Evolutionary conservation across 2,888 invertebrate species (phyloP).

Genomic region (Polylopha cassiicola): DNA sequence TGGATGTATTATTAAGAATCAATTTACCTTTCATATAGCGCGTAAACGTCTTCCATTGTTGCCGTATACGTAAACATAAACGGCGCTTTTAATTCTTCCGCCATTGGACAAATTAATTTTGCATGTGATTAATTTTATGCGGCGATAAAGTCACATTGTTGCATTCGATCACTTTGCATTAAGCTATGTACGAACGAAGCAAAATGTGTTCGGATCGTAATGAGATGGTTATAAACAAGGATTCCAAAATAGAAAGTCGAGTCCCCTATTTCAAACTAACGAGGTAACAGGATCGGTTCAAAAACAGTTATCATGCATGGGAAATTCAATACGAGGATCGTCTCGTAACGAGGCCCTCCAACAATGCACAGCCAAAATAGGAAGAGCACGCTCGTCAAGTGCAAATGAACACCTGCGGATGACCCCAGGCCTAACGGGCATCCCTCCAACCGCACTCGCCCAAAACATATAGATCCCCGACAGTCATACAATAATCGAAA

Average conservation of each 20-base stretch:
- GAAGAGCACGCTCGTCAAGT: slow-evolving; percentile 65
- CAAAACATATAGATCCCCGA: slow-evolving; percentile 1
- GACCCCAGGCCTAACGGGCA: slow-evolving; percentile 68
- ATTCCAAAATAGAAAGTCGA: slow-evolving; percentile 15
- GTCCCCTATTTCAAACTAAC: slow-evolving; percentile 15
- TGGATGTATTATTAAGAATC: slow-evolving; percentile 63
- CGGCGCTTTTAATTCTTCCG: slow-evolving; percentile 40
- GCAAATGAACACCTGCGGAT: slow-evolving; percentile 70
- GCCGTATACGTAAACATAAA: slow-evolving; percentile 36
- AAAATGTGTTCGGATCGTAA: slow-evolving; percentile 8
- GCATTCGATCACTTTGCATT: slow-evolving; percentile 11
- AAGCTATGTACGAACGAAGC: slow-evolving; percentile 10
- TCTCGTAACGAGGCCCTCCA: slow-evolving; percentile 45
- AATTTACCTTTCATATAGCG: slow-evolving; percentile 52
- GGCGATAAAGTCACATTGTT: slow-evolving; percentile 29
- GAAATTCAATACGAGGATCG: slow-evolving; percentile 27
- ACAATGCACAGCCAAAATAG: slow-evolving; percentile 68
- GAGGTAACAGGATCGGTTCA: slow-evolving; percentile 18
- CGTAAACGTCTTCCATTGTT: slow-evolving; percentile 35
- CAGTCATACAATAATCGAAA: slow-evolving; percentile 1
- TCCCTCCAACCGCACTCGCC: slow-evolving; percentile 39
- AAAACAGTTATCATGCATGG: slow-evolving; percentile 18
- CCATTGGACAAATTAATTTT: slow-evolving; percentile 28
- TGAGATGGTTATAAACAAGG: slow-evolving; percentile 13
- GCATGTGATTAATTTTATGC: slow-evolving; percentile 32